A percentile compares a stretch with the other conserved stretches of the same genome.
phyloP scores from a whole-genome alignment of 92 coral and sea anemone species.

The Bergia puertoricense region DNA sequence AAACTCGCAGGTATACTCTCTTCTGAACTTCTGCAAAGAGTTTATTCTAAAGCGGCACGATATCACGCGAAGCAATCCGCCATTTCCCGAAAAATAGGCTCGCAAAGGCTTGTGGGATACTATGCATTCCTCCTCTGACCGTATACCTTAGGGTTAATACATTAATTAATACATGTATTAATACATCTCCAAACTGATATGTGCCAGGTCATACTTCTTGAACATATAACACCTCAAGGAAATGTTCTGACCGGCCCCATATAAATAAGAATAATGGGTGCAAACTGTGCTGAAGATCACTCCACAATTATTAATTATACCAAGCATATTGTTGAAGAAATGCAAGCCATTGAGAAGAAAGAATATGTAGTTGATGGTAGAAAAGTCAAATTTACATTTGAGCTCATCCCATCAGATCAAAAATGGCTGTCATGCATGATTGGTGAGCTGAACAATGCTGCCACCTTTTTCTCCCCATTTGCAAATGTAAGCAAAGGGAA shows the following conservation, averaged over 20 bases:
- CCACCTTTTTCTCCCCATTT: conserved; percentile 55
- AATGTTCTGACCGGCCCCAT: not conserved
- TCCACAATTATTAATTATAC: conserved; percentile 39
- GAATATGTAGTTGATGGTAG: conserved; percentile 26
- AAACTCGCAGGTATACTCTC: not conserved
- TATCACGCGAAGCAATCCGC: not conserved
- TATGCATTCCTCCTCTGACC: not conserved
- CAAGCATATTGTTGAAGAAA: conserved; percentile 37
- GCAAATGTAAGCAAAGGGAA: conserved; percentile 52
- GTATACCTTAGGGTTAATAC: too few relatives aligned
- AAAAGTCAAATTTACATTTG: conserved; percentile 44
- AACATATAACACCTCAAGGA: not conserved
- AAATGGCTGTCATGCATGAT: conserved; percentile 62
- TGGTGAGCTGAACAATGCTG: conserved; percentile 59
- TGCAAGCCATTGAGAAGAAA: conserved; percentile 33
- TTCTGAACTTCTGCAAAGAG: not conserved
- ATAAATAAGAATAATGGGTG: conserved; percentile 30
- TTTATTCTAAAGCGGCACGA: not conserved
- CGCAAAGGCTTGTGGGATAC: not conserved
- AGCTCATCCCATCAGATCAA: conserved; percentile 44
- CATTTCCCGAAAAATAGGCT: not conserved
- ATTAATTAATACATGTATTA: too few relatives aligned
- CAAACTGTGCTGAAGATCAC: conserved; percentile 51
- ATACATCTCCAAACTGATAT: too few relatives aligned
- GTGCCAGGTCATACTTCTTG: too few relatives aligned